Evolutionary conservation across 2,113 vertebrate species (phyloP), one percentile per base, ranked within the genome.

Genomic region (Laterallus jamaicensis): DNA sequence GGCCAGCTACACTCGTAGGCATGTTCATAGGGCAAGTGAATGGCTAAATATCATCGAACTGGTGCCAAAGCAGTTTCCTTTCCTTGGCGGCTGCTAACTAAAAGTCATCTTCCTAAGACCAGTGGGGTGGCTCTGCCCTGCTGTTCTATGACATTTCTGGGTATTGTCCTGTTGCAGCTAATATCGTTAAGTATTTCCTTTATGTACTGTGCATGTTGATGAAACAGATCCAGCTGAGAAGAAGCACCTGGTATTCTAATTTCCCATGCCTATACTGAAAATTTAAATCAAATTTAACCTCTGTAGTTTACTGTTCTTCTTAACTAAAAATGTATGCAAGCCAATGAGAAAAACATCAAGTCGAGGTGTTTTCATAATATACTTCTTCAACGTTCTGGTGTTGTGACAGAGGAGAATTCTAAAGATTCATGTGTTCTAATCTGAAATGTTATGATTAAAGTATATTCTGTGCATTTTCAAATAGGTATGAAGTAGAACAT

Each of bases 221-320:
- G 4, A 86, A 93, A 83, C 55, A 84, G 90, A 92, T 85, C 83
- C 81, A 91, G 17, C 80, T 92, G 93, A 95, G 93, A 85, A 92
- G 58, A 35, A 94, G 73, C 90, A 97, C 87, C 89, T 96, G 95
- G 74, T 70, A 21, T 76, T 77, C 69, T 66, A 75, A 83, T 85
- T 84, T 83, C 69, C 54, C 22, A 21, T 71, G 68, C 19, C 75
- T 82, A 49, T 37, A 52, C 50, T 71, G 69, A 82, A 93, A 95
- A 92, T 83, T 55, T 88, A 82, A 92, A 92, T 56, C 10, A 76
- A 76, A 79, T 92, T 88, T 80, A 91, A 67, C 24, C 37, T 90
- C 66, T 68, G n/a, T 25, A 59, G 35, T 54, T 91, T 80, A 71
- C 32, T 62, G 32, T 40, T 86, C 68, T 31, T 37, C n/a, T 75